Evolutionary conservation across 2,113 vertebrate species (phyloP), one percentile per base, ranked within the genome.

Genomic region (Melanostigma gelatinosum): DNA sequence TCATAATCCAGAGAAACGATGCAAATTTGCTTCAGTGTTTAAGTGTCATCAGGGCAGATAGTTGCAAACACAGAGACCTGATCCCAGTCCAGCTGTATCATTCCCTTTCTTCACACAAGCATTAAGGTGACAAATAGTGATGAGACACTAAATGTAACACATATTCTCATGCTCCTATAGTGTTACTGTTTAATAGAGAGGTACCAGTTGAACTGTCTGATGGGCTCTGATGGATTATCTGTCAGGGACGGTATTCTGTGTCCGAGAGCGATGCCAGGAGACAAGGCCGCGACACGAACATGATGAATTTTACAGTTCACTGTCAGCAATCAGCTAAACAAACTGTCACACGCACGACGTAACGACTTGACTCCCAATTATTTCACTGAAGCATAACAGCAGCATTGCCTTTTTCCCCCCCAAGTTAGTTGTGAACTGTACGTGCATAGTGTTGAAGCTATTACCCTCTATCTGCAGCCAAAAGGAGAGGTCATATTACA

Each of bases 221-320:
- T 79, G 1, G 61, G 1, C 27, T 72, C 36, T 85, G 87, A 85
- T 80, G 84, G 86, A 87, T 72, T 65, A 75, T 63, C 74, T 82
- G 85, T 88, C 76, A 64, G 77, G 8, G 78, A 76, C 77, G 80
- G 73, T 72, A 55, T 87, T 82, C 79, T 76, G 87, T 82, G 82
- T 85, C 86, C 80, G 76, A 75, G 72, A 82, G 74, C 64, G 71
- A 92, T 90, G 80, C 74, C 80, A 75, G 63, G 54, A 87, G 87
- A 91, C 84, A 75, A 86, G 80, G 79, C 85, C 29, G 8, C 36
- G 79, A 85, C 89, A 80, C 50, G 73, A 86, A 73, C 79, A 85
- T 79, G 72, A 87, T 91, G 85, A 89, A 91, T 90, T 88, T 87
- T 87, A 85, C 85, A 89, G 80, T 91, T 89, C 89, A 84, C 78